These are phyloP conservation scores for Conistra vaccinii DNA, from an alignment of 2,888 invertebrate genomes.

Conservation along the genomic window DNA sequence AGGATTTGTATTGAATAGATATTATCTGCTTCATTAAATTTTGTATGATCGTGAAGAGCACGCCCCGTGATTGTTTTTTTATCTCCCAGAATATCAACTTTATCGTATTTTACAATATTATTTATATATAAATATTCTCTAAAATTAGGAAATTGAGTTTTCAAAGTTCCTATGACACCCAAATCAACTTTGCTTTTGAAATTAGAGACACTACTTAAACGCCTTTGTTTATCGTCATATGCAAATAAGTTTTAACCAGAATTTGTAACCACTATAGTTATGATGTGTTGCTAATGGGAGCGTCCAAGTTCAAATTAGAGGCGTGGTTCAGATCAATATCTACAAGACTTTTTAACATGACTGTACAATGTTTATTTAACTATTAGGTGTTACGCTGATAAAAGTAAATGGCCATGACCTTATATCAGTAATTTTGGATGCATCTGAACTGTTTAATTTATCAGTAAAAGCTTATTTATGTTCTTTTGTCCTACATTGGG, in stretches of 20 bases:
- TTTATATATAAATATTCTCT: no score
- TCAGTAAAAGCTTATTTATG: neutral
- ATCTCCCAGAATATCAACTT: neutral
- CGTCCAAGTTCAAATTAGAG: neutral
- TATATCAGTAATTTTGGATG: neutral
- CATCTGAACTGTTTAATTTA: neutral
- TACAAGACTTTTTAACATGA: constrained; percentile 2
- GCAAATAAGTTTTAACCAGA: neutral
- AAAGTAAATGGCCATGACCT: no score
- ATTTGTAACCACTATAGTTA: neutral
- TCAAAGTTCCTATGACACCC: neutral
- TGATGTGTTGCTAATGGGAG: constrained; percentile 15
- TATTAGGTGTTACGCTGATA: neutral
- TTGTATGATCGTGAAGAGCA: neutral
- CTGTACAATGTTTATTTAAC: neutral
- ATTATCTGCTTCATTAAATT: neutral
- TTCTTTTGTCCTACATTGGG: neutral
- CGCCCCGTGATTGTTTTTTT: no score
- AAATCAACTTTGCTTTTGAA: neutral
- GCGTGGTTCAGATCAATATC: neutral
- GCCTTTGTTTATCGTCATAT: neutral
- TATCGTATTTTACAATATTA: no score
- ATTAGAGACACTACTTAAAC: neutral
- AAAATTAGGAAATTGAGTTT: neutral
- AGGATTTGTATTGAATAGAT: neutral